Percentiles rank a stretch among this genome's conserved stretches.
phyloP scores from a whole-genome alignment of 2,888 invertebrate species.

The Zhuqinia jingwanae region DNA sequence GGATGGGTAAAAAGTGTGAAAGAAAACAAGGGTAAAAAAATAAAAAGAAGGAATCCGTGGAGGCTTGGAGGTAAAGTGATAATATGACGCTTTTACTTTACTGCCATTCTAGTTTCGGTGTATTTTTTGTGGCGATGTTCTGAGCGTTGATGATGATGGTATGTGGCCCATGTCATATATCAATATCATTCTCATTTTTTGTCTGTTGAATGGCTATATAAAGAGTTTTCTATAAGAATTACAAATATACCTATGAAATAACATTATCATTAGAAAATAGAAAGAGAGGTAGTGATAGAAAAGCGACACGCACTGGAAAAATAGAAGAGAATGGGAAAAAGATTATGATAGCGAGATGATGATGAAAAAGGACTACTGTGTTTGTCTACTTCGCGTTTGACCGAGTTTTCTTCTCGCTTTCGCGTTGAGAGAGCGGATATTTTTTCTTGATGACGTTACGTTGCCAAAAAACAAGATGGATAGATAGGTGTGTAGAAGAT shows the following conservation, averaged over 20 bases:
- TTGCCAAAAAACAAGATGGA: slow-evolving; percentile 36
- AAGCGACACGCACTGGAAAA: slow-evolving; percentile 16
- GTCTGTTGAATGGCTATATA: too few species aligned
- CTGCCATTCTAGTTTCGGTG: not conserved
- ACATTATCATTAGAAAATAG: not conserved
- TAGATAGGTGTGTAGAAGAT: slow-evolving; percentile 39
- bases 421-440: slow-evolving; percentile 16
- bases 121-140: slow-evolving; percentile 2
- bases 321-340: slow-evolving; percentile 3
- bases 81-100: slow-evolving; percentile 37
- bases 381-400: slow-evolving; percentile 65
- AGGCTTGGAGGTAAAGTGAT: slow-evolving; percentile 14
- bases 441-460: slow-evolving; percentile 15
- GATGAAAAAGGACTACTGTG: slow-evolving; percentile 15
- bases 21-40: slow-evolving; percentile 8
- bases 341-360: slow-evolving; percentile 6
- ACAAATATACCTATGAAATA: too few species aligned
- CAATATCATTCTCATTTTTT: not conserved
- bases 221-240: too few species aligned
- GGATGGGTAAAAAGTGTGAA: slow-evolving; percentile 29
- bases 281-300: not conserved
- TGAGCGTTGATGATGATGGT: slow-evolving; percentile 6
- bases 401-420: slow-evolving; percentile 58
- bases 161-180: slow-evolving; percentile 22
- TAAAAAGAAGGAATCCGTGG: slow-evolving; percentile 12